A percentile compares a stretch with the other conserved stretches of the same genome.
phyloP scores from a whole-genome alignment of 2,888 invertebrate species.

The Andrena flavipes region DNA sequence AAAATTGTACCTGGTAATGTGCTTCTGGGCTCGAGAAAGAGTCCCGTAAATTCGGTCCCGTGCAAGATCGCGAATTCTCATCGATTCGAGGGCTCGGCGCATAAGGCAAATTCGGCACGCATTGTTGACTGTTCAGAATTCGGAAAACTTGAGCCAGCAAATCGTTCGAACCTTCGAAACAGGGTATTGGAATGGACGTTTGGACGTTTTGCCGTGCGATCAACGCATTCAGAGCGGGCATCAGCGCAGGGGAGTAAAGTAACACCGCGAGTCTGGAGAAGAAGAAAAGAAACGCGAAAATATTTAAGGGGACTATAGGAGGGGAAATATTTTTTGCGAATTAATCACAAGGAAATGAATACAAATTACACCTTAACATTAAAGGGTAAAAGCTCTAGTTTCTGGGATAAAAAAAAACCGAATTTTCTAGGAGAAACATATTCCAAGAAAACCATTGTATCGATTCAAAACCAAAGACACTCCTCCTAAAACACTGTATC shows the following conservation, averaged over 20 bases:
- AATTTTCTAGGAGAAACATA: no score
- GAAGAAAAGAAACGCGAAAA: neutral
- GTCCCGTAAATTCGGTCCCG: neutral
- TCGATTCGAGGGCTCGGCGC: neutral
- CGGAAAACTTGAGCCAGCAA: conserved; percentile 53
- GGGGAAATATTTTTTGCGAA: no score
- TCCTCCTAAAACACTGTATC: no score
- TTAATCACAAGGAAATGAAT: no score
- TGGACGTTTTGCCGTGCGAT: conserved; percentile 55
- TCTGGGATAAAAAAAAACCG: no score
- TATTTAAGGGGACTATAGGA: no score
- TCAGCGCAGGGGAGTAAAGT: conserved; percentile 59
- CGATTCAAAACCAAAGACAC: no score
- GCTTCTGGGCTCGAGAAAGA: conserved; percentile 3
- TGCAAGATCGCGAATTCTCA: neutral
- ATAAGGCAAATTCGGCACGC: conserved; percentile 52
- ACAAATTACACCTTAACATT: no score
- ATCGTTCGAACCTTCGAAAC: conserved; percentile 58
- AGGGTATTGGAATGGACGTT: conserved; percentile 38
- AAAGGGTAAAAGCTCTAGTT: no score
- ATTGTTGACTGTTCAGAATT: conserved; percentile 50
- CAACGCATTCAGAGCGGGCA: conserved; percentile 59
- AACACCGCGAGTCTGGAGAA: conserved; percentile 54
- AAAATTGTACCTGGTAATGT: conserved; percentile 9
- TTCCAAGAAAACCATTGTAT: no score